Evolutionary conservation across 92 coral and sea anemone genomes (phyloP), one percentile per base, ranked within the genome.

Genomic region (Zoanthus solanderi): DNA sequence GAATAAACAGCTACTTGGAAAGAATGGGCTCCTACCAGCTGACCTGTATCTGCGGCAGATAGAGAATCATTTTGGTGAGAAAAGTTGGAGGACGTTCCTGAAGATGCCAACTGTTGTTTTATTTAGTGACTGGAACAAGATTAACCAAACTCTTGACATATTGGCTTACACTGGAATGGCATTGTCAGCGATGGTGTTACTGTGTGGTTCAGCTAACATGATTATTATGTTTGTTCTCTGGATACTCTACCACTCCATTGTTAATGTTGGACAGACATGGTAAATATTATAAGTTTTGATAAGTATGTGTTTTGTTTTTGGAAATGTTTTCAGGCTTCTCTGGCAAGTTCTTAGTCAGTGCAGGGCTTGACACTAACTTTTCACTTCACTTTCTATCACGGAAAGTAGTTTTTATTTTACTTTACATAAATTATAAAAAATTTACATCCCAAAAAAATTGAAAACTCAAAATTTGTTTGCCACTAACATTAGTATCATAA

Each of bases 221-320:
- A 78, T 97, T 15, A 88, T 95, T 7, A 92, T 97, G 95, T 61
- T 88, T 47, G n/a, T 72, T n/a, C 74, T 97, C 30, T 97, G 99
- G 99, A 87, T 97, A 14, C 74, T 95, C 14, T 97, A 97, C 83
- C 99, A 97, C 79, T 97, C 99, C 0, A 88, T 95, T 81, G 95
- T 90, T 71, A 97, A 97, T 80, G 90, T 97, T 89, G 99, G 99
- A 29, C 99, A 97, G 79, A 90, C 81, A 67, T 97, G 99, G 98
- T 95, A 85, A 89, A 48, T 60, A 60, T 60, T 60, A 6, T 14
- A 45, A 78, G 1, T 11, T 31, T 17, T 37, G 42, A 37, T 37
- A 37, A 37, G 42, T 37, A 37, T 37, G 42, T 37, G 42, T 37
- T 37, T 37, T 37, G 42, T 37, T 37, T 37, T 37, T 37, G 42